Base-by-base conservation (phyloP, 2,888 invertebrate genomes). In the Rhingia campestris region DNA sequence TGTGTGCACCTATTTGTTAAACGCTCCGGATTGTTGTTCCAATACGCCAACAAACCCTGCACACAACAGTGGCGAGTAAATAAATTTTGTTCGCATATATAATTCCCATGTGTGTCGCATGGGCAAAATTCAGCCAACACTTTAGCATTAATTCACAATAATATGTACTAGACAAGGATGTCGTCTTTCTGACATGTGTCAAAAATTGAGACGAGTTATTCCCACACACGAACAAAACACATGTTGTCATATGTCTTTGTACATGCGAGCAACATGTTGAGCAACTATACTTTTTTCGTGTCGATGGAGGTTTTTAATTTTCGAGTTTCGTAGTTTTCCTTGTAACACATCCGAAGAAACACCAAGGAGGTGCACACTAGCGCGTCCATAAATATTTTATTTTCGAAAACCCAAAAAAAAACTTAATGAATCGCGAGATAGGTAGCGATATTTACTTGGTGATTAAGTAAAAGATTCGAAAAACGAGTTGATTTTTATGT, bases 391-490 rank as follows among this genome's bases (percentile, higher is more conserved):
- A 69, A 33, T 45, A 49, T 7, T 32, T 45, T 33, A 9, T 37
- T 3, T n/a, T 12, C 7, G 37, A 10, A 54, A 0, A 43, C 3
- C 32, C 32, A 61, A 54, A 53, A 67, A 54, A 9, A 47, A 53
- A 51, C 47, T 22, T 22, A 67, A 75, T 75, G 67, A 66, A 75
- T 67, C 67, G 74, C 51, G 75, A 53, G 75, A 74, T 74, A 66
- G 63, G 54, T 45, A 22, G 63, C 4, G 49, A 12, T 74, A 58
- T 74, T 74, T 74, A 61, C 61, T n/a, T 43, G 67, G 35, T 54
- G 76, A 69, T 69, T 69, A 76, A 66, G 45, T 39, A 39, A 51
- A 69, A 76, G 32, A 59, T 59, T 63, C 32, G 32, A 56, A 22
- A 22, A 22, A 22, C 2, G n/a, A 22, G 22, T 22, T 2, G 22